These are phyloP conservation scores for Coptodon bakossiorum DNA, from an alignment of 2,113 vertebrate species.

Conservation along the genomic window DNA sequence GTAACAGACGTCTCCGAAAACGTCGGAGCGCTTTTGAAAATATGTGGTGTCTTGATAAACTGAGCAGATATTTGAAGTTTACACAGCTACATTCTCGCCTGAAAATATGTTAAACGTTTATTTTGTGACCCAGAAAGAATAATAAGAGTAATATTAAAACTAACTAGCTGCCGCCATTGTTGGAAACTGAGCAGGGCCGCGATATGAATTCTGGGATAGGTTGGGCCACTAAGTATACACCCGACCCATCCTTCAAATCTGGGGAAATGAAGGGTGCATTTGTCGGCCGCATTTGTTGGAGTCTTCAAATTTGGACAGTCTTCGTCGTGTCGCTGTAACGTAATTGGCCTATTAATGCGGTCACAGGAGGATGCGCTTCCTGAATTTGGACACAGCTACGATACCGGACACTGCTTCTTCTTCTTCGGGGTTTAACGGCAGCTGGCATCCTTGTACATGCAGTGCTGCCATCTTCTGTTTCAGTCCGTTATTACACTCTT, in stretches of 20 bases:
- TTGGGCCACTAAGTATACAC: not conserved
- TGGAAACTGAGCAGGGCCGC: not conserved
- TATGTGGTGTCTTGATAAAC: too few relatives aligned
- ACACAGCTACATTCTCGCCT: too few relatives aligned
- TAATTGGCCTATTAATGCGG: not conserved
- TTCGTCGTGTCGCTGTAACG: not conserved
- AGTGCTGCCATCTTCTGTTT: not conserved
- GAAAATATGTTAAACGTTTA: too few relatives aligned
- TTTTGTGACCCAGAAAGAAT: not conserved
- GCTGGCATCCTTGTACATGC: not conserved
- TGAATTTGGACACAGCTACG: not conserved
- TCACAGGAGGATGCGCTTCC: not conserved
- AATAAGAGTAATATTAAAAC: not conserved
- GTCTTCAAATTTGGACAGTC: not conserved
- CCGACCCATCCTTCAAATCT: not conserved
- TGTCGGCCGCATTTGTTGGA: not conserved
- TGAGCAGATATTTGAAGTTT: too few relatives aligned
- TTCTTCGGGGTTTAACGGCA: not conserved
- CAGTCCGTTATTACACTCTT: not conserved
- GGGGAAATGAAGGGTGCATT: not conserved
- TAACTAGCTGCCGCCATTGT: not conserved
- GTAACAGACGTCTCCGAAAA: too few relatives aligned
- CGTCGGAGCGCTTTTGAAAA: too few relatives aligned
- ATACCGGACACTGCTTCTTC: accelerated
- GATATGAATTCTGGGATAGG: not conserved